These are phyloP conservation scores for Habroteleia sp. DNA, from an alignment of 2,888 invertebrate species.

Conservation along the genomic window DNA sequence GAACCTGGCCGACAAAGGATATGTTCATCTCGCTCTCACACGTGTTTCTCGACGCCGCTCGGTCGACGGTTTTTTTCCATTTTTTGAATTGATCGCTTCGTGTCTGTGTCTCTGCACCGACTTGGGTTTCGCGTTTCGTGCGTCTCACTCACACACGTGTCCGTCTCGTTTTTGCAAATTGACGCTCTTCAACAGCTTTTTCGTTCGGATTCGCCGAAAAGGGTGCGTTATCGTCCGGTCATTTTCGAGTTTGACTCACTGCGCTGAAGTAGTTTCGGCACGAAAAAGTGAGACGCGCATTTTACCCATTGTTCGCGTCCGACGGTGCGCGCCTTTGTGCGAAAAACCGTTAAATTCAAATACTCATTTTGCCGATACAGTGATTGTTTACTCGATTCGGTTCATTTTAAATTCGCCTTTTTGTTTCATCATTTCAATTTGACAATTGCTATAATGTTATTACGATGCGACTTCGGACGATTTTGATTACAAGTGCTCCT, in stretches of 20 bases:
- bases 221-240: neutral
- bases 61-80: conserved; percentile 6
- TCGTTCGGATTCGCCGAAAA: neutral
- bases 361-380: no score
- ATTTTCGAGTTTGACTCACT: no score
- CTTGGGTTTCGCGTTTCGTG: conserved; percentile 10
- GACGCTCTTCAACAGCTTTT: conserved; percentile 10
- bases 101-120: neutral
- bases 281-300: conserved; percentile 1
- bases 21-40: neutral
- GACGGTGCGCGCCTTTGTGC: conserved; percentile 33
- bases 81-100: neutral
- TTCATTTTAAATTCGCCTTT: no score
- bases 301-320: conserved; percentile 37
- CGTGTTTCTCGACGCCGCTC: neutral
- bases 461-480: no score
- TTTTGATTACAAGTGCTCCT: no score
- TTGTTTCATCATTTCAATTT: no score
- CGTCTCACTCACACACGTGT: conserved; percentile 21
- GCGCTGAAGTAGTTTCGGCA: neutral
- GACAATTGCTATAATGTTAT: no score
- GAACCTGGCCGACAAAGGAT: neutral
- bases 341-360: conserved; percentile 42
- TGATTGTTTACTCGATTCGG: no score
- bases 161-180: conserved; percentile 1